Base-by-base conservation (phyloP, 1,140 invertebrate genomes). In the Calephelis virginiensis region DNA sequence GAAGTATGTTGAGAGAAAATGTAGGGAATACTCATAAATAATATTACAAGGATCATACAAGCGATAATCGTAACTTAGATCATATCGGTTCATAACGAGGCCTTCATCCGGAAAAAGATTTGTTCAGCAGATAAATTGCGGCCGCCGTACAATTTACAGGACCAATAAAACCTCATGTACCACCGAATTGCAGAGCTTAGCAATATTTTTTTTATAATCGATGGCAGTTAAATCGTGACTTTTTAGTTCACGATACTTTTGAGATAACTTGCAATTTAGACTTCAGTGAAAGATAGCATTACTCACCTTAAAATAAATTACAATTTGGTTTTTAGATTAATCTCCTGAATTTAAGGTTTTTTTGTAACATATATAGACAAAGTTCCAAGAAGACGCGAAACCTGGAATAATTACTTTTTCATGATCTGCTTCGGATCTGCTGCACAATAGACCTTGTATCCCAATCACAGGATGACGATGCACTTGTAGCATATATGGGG, bases 31-130 rank as follows among this genome's bases (percentile, higher is more conserved):
- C 9, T 37, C 8, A 56, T 14, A 49, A 37, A 37, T 56, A 56
- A 28, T 28, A 28, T 56, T 56, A 9, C 10, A 56, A 37, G 28
- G 3, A 56, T 12, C 17, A 11, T 28, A 28, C 28, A 28, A 28
- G 53, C 10, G 17, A 56, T 37, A 56, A 17, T 37, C 53, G 28
- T 56, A 37, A 56, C 53, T 56, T 28, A 56, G 53, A 37, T 56
- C 53, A 56, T 56, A 56, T 56, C 53, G 37, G 53, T 37, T 28
- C 14, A 56, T 37, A 56, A 56, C 53, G 53, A 56, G 53, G 28
- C 28, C 53, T 1, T 17, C 17, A 56, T 56, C 53, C 53, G 17
- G 28, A 28, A 43, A 56, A 37, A 56, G 50, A 56, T 56, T 56
- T 12, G 14, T 56, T 37, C 53, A 10, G 11, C 10, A 5, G 53